Conservation (phyloP, 2,888 invertebrate species). For the Lithophane ornitopus region DNA sequence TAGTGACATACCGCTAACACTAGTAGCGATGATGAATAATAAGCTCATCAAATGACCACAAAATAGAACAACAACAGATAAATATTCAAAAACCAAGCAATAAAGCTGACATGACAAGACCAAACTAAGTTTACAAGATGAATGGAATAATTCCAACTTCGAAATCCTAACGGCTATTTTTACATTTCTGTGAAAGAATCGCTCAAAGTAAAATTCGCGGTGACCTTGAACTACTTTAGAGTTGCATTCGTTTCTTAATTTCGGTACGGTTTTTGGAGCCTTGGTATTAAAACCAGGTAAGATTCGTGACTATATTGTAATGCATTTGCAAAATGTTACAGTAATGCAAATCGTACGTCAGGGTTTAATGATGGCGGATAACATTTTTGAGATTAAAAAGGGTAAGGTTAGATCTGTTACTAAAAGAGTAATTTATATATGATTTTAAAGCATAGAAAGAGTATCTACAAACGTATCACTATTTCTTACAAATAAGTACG, state of each 20-base stretch:
- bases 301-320: slow-evolving; percentile 75
- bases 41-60: slow-evolving; percentile 15
- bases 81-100: neutral
- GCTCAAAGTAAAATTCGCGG: slow-evolving; percentile 67
- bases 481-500: neutral
- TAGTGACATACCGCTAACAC: neutral
- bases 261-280: slow-evolving; percentile 73
- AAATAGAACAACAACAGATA: slow-evolving; percentile 7
- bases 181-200: slow-evolving; percentile 67
- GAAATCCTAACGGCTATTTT: slow-evolving; percentile 49
- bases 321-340: slow-evolving; percentile 57
- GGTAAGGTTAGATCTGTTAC: slow-evolving; percentile 31
- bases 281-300: slow-evolving; percentile 79
- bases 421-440: slow-evolving; percentile 3
- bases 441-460: neutral
- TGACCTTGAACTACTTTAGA: slow-evolving; percentile 78
- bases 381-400: slow-evolving; percentile 35
- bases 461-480: no score
- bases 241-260: slow-evolving; percentile 76
- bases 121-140: slow-evolving; percentile 33
- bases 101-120: slow-evolving; percentile 8
- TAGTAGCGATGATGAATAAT: neutral
- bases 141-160: slow-evolving; percentile 50
- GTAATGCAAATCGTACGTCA: slow-evolving; percentile 48
- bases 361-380: slow-evolving; percentile 26